A percentile compares a stretch with the other conserved stretches of the same genome.
Evolutionary conservation across 2,113 vertebrate species (phyloP).

Genomic region (Fregata magnificens): DNA sequence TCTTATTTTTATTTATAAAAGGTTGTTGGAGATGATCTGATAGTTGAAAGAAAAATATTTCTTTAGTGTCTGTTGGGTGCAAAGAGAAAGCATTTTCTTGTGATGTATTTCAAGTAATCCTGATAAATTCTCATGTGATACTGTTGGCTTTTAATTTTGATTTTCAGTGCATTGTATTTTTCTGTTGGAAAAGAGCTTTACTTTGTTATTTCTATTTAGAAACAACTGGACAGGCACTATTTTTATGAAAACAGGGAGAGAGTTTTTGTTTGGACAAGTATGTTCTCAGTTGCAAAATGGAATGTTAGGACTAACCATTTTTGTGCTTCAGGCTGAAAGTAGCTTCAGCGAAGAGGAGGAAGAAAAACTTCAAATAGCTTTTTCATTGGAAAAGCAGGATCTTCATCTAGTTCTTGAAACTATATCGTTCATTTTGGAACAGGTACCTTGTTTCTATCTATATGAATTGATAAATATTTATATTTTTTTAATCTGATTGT

Average conservation of each 20-base stretch:
- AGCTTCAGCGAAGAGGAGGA: constrained; percentile 95
- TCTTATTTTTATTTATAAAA: neutral
- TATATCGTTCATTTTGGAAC: constrained; percentile 88
- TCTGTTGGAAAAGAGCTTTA: neutral
- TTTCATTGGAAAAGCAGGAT: constrained; percentile 87
- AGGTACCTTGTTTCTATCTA: constrained; percentile 74
- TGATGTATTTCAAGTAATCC: neutral
- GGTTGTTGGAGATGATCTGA: neutral
- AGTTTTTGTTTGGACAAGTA: neutral
- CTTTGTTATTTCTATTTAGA: neutral
- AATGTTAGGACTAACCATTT: neutral
- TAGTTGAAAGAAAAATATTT: neutral
- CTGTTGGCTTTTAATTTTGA: neutral
- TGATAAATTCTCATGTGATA: neutral
- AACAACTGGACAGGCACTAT: neutral
- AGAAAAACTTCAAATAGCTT: constrained; percentile 88
- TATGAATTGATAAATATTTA: neutral
- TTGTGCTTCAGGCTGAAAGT: constrained; percentile 81
- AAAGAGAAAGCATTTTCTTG: neutral
- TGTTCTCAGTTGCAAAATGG: neutral
- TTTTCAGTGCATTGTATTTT: neutral
- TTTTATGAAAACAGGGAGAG: neutral
- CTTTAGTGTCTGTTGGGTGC: neutral
- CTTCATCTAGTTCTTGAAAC: constrained; percentile 91
- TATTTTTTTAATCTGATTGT: neutral